Evolutionary conservation across 2,888 invertebrate species (phyloP).

Genomic region (Apamea sordens): DNA sequence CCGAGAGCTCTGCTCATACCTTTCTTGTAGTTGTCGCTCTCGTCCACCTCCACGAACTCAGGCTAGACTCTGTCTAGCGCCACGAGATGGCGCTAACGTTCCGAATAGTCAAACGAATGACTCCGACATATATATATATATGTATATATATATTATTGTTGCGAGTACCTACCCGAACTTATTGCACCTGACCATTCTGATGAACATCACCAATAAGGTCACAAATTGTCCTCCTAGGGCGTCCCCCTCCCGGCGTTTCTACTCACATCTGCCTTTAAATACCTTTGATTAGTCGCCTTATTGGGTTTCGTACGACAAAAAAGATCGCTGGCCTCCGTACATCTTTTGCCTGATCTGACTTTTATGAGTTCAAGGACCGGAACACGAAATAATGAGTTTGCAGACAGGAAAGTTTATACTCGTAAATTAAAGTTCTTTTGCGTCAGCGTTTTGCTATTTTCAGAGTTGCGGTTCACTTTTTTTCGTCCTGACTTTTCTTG

Average conservation of each 20-base stretch:
- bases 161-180: too few relatives aligned
- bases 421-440: conserved; percentile 27
- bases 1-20: too few relatives aligned
- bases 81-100: too few relatives aligned
- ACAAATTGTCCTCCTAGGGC: background rate
- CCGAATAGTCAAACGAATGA: too few relatives aligned
- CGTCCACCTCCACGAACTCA: too few relatives aligned
- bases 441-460: background rate
- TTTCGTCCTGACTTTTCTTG: background rate
- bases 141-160: too few relatives aligned
- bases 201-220: background rate
- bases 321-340: background rate
- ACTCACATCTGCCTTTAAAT: background rate
- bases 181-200: background rate
- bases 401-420: conserved; percentile 6
- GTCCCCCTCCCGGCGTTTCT: background rate
- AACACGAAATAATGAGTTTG: conserved; percentile 4
- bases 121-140: too few relatives aligned
- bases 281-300: too few relatives aligned
- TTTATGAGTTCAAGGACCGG: background rate
- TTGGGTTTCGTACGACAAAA: background rate
- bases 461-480: background rate
- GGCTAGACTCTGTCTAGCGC: too few relatives aligned
- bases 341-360: background rate
- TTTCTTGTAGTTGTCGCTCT: too few relatives aligned